phyloP scores from a whole-genome alignment of 2,113 vertebrate genomes.

The Gnathonemus echidnorhynchus region DNA sequence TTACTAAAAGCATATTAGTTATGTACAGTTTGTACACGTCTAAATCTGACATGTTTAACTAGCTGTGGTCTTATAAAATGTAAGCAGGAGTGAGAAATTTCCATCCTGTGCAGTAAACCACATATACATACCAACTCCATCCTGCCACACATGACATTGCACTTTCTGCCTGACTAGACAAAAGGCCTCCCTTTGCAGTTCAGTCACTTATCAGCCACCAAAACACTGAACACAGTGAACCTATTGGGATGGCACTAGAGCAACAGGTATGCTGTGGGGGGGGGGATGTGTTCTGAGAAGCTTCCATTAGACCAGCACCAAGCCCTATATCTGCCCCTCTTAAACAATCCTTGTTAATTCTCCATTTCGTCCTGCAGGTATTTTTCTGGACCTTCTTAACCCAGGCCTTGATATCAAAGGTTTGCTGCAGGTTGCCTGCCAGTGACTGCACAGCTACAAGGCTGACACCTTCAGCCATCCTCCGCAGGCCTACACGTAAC shows the following conservation, averaged over 20 bases:
- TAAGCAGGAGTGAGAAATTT: neutral
- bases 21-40: neutral
- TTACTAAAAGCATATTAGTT: neutral
- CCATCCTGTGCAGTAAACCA: neutral
- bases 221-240: neutral
- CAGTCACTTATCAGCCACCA: neutral
- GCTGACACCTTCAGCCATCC: neutral
- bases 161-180: neutral
- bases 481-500: neutral
- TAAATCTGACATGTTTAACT: neutral
- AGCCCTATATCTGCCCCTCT: neutral
- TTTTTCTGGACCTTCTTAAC: neutral
- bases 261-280: neutral
- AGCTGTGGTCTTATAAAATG: neutral
- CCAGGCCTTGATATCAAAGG: neutral
- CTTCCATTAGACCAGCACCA: neutral
- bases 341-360: neutral
- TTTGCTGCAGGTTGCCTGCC: neutral
- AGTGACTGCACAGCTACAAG: neutral
- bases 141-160: neutral
- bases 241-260: neutral
- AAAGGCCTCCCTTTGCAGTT: neutral
- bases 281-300: neutral
- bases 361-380: neutral
- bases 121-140: neutral